Conservation (phyloP, 2,113 vertebrate species). For the Machaerirhynchus nigripectus region DNA sequence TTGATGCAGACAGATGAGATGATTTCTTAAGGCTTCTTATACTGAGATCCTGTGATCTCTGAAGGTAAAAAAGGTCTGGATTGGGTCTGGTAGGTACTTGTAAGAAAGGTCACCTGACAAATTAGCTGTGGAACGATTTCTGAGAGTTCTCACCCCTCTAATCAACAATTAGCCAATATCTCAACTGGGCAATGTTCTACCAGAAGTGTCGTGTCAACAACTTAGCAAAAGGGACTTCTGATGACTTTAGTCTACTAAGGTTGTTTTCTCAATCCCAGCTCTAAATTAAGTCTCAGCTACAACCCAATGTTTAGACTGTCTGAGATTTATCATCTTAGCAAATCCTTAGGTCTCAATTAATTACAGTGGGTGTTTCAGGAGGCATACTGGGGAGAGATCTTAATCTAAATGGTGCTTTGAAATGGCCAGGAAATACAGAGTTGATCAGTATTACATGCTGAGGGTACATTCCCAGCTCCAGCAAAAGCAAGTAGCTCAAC, state of each 20-base stretch:
- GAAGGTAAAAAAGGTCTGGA: not conserved
- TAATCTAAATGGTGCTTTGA: not conserved
- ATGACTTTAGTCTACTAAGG: not conserved
- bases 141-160: not conserved
- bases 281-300: not conserved
- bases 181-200: not conserved
- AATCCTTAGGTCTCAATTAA: not conserved
- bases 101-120: not conserved
- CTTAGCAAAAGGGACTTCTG: not conserved
- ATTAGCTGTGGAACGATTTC: not conserved
- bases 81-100: not conserved
- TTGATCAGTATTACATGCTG: not conserved
- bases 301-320: not conserved
- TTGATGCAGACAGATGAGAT: not conserved
- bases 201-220: not conserved
- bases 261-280: not conserved
- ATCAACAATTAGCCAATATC: not conserved
- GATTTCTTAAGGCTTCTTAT: not conserved
- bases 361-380: not conserved
- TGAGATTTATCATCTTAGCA: not conserved
- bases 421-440: not conserved
- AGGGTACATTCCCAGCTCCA: not conserved
- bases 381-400: not conserved
- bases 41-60: not conserved
- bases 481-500: not conserved